phyloP scores from a whole-genome alignment of 2,113 vertebrate genomes.

The Anas platyrhynchos region DNA sequence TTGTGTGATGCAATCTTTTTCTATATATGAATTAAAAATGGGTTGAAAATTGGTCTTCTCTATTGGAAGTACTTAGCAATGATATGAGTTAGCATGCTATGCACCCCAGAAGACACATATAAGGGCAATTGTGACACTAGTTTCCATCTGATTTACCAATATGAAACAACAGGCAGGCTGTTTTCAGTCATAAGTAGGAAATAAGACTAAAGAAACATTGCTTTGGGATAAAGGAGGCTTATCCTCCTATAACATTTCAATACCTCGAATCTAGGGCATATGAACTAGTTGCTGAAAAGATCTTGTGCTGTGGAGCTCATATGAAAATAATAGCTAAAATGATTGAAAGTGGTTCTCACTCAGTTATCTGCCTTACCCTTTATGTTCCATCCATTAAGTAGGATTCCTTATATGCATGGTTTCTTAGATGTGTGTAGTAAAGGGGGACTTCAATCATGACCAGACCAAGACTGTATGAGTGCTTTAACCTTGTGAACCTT shows the following conservation, averaged over 20 bases:
- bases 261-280: background rate
- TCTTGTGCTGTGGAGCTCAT: background rate
- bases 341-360: background rate
- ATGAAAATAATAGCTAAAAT: slow-evolving; percentile 32
- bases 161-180: background rate
- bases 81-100: background rate
- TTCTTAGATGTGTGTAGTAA: background rate
- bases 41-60: background rate
- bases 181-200: background rate
- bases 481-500: background rate
- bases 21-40: background rate
- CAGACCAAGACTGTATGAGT: background rate
- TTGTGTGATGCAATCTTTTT: background rate
- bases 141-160: background rate
- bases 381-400: background rate
- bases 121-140: background rate
- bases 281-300: background rate
- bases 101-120: accelerated
- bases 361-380: slow-evolving; percentile 1
- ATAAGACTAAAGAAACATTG: background rate
- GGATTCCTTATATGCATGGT: background rate
- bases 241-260: background rate
- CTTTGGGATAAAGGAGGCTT: background rate
- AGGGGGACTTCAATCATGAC: background rate
- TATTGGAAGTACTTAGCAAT: background rate